Base-by-base conservation (phyloP, 1,140 invertebrate species). In the Zaprionus ornatus region DNA sequence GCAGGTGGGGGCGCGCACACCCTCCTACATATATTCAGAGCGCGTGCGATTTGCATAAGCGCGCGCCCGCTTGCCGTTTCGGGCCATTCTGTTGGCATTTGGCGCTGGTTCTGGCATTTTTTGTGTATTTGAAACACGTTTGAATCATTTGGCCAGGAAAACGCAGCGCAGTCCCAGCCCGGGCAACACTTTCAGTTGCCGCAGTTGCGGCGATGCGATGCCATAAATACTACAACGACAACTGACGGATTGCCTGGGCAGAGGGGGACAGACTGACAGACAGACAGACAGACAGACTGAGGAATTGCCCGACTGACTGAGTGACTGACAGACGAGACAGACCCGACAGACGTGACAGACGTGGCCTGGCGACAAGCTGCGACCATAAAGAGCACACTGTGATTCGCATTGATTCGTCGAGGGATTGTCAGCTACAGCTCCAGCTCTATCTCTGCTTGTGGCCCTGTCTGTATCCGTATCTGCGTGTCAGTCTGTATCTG, bases 121-220 rank as follows among this genome's bases (percentile, higher is more conserved):
- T 79, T 85, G 66, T 25, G 65, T 81, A 87, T 87, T 84, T 87
- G 80, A 87, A 84, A 87, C 84, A 87, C 84, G 84, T 87, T 87
- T 88, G 84, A 73, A 79, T 78, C 84, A 88, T 87, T 87, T 88
- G 84, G 77, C 84, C 77, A 88, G 84, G 77, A 70, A 76, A 76
- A 76, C 79, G 77, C 40, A 45, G 40, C 40, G 40, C 40, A 17
- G 40, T n/a, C 6, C 40, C 40, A 17, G 7, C n/a, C 5, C 40
- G 40, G 40, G 64, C 77, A 83, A 83, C 84, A 88, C 84, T 88
- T 88, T 88, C 80, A 79, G 76, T 72, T 78, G 61, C 35, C 45
- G 60, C 66, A 35, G 67, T 23, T 23, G 55, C 50, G 32, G 42
- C 72, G 74, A 57, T 61, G 74, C 79, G 71, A 70, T 70, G 82